These are phyloP conservation scores for Scaptomyza polygonia DNA, from an alignment of 2,888 invertebrate species.

Conservation along the genomic window DNA sequence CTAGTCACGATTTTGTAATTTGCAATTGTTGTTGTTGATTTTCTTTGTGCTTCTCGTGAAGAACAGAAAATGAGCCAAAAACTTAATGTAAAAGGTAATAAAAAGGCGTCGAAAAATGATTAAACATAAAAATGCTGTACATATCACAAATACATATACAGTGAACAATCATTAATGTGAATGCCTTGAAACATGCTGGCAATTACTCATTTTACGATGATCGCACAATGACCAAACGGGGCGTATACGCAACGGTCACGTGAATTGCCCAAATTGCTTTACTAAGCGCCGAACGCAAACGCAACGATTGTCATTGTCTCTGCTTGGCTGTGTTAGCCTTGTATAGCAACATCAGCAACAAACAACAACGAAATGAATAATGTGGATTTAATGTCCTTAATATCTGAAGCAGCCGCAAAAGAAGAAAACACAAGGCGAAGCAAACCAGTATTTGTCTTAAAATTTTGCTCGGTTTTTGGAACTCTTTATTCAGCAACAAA, in stretches of 20 bases:
- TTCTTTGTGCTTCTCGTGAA: slow-evolving; percentile 18
- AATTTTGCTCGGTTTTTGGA: slow-evolving; percentile 13
- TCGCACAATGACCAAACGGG: slow-evolving; percentile 65
- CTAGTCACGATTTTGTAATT: slow-evolving; percentile 81
- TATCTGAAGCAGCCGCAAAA: slow-evolving; percentile 67
- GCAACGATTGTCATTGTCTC: slow-evolving; percentile 61
- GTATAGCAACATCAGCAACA: slow-evolving; percentile 21
- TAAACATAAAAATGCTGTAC: slow-evolving; percentile 72
- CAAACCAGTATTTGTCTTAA: slow-evolving; percentile 50
- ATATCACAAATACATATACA: slow-evolving; percentile 48
- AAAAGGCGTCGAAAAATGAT: slow-evolving; percentile 71
- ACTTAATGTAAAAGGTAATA: slow-evolving; percentile 66
- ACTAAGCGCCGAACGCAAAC: slow-evolving; percentile 53
- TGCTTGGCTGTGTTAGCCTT: slow-evolving; percentile 24
- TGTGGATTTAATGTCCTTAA: slow-evolving; percentile 75
- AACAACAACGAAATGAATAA: slow-evolving; percentile 63
- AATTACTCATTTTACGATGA: slow-evolving; percentile 81
- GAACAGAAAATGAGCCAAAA: slow-evolving; percentile 45
- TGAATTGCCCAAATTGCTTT: slow-evolving; percentile 66
- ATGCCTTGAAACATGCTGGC: slow-evolving; percentile 75
- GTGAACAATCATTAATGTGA: slow-evolving; percentile 69
- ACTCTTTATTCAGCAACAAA: not conserved
- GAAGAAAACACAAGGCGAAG: slow-evolving; percentile 47
- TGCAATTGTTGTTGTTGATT: slow-evolving; percentile 55
- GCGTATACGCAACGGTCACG: slow-evolving; percentile 67